phyloP scores from a whole-genome alignment of 2,888 invertebrate species.

The Caenorhabditis virilis region DNA sequence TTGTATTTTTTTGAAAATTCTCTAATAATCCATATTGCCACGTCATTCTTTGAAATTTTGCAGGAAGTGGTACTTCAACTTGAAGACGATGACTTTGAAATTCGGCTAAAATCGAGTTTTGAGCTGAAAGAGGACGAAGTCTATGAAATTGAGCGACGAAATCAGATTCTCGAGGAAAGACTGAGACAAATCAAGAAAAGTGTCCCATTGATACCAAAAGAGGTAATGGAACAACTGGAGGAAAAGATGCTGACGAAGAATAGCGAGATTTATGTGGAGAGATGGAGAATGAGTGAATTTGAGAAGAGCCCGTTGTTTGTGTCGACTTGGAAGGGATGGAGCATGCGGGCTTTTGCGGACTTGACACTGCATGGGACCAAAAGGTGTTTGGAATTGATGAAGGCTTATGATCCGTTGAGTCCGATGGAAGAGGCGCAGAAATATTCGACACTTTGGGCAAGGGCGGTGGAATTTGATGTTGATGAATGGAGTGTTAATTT shows the following conservation, averaged over 20 bases:
- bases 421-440: slow-evolving; percentile 32
- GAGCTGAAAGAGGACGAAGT: slow-evolving; percentile 92
- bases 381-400: slow-evolving; percentile 78
- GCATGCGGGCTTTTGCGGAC: slow-evolving; percentile 83
- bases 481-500: slow-evolving; percentile 85
- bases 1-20: no score
- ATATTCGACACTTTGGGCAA: slow-evolving; percentile 83
- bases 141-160: slow-evolving; percentile 86
- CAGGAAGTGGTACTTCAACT: slow-evolving; percentile 86
- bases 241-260: slow-evolving; percentile 85
- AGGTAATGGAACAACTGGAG: slow-evolving; percentile 81
- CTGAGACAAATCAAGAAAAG: slow-evolving; percentile 82
- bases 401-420: slow-evolving; percentile 78
- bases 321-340: slow-evolving; percentile 77
- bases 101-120: slow-evolving; percentile 83
- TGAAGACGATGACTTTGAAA: slow-evolving; percentile 95
- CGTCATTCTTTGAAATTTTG: no score
- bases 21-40: no score
- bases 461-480: slow-evolving; percentile 82
- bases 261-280: slow-evolving; percentile 92
- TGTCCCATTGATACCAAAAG: slow-evolving; percentile 76
- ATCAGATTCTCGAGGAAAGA: slow-evolving; percentile 86
- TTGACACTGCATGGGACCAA: slow-evolving; percentile 82
- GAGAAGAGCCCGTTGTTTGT: slow-evolving; percentile 77
- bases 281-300: slow-evolving; percentile 69